Evolutionary conservation across 1,140 invertebrate genomes (phyloP).

Genomic region (Maconellicoccus hirsutus): DNA sequence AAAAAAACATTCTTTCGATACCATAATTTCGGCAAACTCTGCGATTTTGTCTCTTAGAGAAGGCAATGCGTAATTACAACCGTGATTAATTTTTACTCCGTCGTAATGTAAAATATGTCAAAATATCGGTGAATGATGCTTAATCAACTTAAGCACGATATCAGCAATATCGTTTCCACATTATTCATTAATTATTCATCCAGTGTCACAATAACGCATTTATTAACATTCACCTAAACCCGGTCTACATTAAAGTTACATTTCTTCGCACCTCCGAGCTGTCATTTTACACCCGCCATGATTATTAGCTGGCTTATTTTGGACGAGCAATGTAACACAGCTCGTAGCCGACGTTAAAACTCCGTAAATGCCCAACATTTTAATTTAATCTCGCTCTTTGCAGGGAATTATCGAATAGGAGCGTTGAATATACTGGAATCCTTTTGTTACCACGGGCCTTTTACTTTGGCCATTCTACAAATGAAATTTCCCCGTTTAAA

Average conservation of each 20-base stretch:
- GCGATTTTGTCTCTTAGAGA: background rate
- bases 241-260: background rate
- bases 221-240: background rate
- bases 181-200: slow-evolving; percentile 6
- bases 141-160: slow-evolving; percentile 5
- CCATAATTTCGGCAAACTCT: background rate
- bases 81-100: slow-evolving; percentile 4
- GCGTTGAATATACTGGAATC: too few species aligned
- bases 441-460: too few species aligned
- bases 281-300: background rate
- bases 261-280: background rate
- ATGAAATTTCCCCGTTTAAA: too few species aligned
- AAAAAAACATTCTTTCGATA: too few species aligned
- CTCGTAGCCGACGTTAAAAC: background rate
- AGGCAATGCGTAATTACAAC: background rate
- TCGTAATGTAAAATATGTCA: slow-evolving; percentile 5
- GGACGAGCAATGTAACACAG: background rate
- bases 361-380: background rate
- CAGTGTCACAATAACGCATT: background rate
- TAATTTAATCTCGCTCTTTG: background rate
- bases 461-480: too few species aligned
- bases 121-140: background rate
- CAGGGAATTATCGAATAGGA: too few species aligned
- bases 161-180: background rate
- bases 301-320: background rate